phyloP scores from a whole-genome alignment of 1,140 invertebrate species.

The Caerostris darwini region DNA sequence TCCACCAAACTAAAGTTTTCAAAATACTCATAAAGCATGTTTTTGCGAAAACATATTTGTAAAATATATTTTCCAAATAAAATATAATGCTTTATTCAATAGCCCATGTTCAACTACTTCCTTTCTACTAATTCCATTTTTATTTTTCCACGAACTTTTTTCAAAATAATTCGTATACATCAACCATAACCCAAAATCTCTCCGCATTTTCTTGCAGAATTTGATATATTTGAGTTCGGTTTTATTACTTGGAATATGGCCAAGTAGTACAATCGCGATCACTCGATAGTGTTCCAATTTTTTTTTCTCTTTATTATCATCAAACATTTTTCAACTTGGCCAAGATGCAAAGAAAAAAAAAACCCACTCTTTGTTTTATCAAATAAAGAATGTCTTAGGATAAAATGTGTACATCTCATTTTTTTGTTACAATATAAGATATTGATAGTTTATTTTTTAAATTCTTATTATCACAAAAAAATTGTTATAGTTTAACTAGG shows the following conservation, averaged over 20 bases:
- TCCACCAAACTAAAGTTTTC: too few species aligned
- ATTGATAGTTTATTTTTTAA: neutral
- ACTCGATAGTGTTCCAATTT: neutral
- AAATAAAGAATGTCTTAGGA: neutral
- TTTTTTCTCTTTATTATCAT: neutral
- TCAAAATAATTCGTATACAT: neutral
- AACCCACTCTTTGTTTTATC: neutral
- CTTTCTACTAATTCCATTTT: neutral
- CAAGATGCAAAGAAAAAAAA: neutral
- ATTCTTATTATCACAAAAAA: too few species aligned
- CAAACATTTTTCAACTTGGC: neutral
- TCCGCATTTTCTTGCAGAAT: neutral
- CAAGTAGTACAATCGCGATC: neutral
- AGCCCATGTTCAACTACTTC: neutral
- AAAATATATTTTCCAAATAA: neutral
- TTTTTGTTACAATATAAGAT: neutral
- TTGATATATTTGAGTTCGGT: slow-evolving; percentile 12
- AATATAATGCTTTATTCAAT: neutral
- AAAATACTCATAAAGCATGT: too few species aligned
- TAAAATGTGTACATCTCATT: neutral
- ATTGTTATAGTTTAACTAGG: too few species aligned
- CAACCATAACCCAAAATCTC: neutral
- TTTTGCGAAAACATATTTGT: too few species aligned
- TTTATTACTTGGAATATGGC: slow-evolving; percentile 16
- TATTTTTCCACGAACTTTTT: neutral